These are phyloP conservation scores for Mycteria americana DNA, from an alignment of 2,797 vertebrate species.

Conservation along the genomic window DNA sequence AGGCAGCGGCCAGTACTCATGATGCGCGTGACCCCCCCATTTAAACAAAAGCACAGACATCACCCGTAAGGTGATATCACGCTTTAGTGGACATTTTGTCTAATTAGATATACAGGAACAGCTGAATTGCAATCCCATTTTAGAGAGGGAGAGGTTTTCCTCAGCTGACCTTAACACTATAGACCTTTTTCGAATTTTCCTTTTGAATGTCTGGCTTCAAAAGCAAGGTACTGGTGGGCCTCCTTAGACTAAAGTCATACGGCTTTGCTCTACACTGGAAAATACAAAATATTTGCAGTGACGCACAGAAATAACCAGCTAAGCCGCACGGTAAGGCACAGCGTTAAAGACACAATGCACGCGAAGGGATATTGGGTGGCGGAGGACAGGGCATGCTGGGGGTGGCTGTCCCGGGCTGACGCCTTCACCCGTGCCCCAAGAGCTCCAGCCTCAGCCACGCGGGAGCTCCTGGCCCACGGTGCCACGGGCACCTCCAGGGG, in stretches of 20 bases:
- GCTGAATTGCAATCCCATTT: not conserved
- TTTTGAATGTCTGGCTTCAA: not conserved
- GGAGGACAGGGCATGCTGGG: not conserved
- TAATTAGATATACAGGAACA: not conserved
- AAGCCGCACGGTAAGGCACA: not conserved
- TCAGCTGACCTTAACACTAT: not conserved
- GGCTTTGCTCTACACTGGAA: not conserved
- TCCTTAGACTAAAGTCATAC: not conserved
- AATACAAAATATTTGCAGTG: not conserved
- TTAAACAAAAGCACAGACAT: not conserved
- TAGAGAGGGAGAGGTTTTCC: not conserved
- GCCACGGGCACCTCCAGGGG: no score
- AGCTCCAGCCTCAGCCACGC: not conserved
- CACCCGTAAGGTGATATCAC: not conserved
- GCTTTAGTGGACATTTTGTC: not conserved
- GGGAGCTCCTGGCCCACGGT: not conserved
- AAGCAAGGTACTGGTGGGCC: not conserved
- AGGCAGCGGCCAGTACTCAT: not conserved
- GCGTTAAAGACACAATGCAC: rapidly evolving
- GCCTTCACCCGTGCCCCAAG: not conserved
- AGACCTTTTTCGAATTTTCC: not conserved
- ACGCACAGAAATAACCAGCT: not conserved
- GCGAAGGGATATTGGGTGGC: rapidly evolving
- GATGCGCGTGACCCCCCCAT: not conserved
- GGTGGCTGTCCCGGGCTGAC: not conserved